phyloP scores from a whole-genome alignment of 2,888 invertebrate genomes.

The Torymus texanus region DNA sequence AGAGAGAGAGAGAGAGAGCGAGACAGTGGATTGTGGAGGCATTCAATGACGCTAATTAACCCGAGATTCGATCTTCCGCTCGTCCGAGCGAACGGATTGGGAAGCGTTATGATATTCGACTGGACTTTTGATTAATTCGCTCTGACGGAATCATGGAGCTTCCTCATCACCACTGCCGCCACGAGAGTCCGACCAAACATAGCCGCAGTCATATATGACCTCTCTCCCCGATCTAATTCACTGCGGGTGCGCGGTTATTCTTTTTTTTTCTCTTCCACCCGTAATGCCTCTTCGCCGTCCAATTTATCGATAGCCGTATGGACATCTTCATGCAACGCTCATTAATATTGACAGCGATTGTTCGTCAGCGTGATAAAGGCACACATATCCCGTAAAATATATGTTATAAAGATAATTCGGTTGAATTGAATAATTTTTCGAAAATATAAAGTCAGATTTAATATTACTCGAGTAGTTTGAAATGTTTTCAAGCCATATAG shows the following conservation, averaged over 20 bases:
- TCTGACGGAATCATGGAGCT: constrained; percentile 43
- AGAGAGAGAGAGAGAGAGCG: constrained; percentile 20
- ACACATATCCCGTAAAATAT: too few relatives aligned
- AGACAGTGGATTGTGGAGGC: constrained; percentile 36
- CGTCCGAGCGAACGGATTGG: constrained; percentile 61
- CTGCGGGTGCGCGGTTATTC: not conserved
- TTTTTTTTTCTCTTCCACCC: constrained; percentile 6
- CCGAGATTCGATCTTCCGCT: constrained; percentile 66
- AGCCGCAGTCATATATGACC: not conserved
- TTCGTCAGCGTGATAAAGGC: too few relatives aligned
- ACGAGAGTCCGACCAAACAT: not conserved
- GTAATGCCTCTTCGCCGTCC: not conserved
- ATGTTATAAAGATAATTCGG: too few relatives aligned
- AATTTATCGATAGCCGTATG: constrained; percentile 12
- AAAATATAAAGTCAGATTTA: too few relatives aligned
- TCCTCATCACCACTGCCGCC: not conserved
- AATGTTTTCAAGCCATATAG: not conserved
- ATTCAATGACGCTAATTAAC: constrained; percentile 64
- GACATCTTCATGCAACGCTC: not conserved
- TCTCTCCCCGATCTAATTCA: constrained; percentile 22
- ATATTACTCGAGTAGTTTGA: too few relatives aligned
- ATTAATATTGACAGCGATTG: not conserved
- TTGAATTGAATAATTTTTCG: too few relatives aligned
- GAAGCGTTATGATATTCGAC: constrained; percentile 55
- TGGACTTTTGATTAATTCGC: constrained; percentile 56